Evolutionary conservation across 1,140 invertebrate genomes (phyloP), one percentile per base, ranked within the genome.

Genomic region (Hylaeus anthracinus): DNA sequence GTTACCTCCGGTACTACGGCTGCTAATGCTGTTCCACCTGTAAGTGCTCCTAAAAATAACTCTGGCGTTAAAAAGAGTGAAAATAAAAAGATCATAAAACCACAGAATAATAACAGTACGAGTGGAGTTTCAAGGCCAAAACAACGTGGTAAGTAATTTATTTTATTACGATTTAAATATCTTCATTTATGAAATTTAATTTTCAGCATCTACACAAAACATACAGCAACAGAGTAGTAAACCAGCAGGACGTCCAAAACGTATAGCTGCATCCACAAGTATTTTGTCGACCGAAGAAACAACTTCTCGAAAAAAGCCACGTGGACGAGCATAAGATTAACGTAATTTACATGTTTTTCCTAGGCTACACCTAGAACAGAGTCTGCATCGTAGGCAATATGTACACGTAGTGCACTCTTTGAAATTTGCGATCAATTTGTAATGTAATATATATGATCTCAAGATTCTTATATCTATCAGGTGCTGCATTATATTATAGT

Each of bases 361-460:
- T 87, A 79, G 72, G 79, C 48, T 76, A 88, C 83, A 84, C 75
- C 72, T 90, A 88, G 84, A 85, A 88, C 81, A 80, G 88, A 83
- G 85, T 91, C 88, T 91, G 89, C 79, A 89, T 89, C 87, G 90
- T 90, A 91, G 88, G 83, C 83, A 90, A 90, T 90, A 89, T 90
- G 87, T 90, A 90, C 86, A 86, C 85, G 88, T 86, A 82, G 86
- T 87, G 85, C 86, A 84, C 82, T 69, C 79, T 86, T 86, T 76
- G 61, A 82, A 87, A 86, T 87, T 26, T 86, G 82, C 83, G 79
- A 88, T 80, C 73, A 83, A 88, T 83, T 77, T 76, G 58, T 85
- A 79, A 86, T 84, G 80, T 88, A 87, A 88, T 86, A 87, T 84
- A 84, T 86, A 84, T 69, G 86, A 88, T 88, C 78, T 87, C 83